Evolutionary conservation across 2,797 vertebrate species (phyloP), one percentile per base, ranked within the genome.

Genomic region (Danio albolineatus): DNA sequence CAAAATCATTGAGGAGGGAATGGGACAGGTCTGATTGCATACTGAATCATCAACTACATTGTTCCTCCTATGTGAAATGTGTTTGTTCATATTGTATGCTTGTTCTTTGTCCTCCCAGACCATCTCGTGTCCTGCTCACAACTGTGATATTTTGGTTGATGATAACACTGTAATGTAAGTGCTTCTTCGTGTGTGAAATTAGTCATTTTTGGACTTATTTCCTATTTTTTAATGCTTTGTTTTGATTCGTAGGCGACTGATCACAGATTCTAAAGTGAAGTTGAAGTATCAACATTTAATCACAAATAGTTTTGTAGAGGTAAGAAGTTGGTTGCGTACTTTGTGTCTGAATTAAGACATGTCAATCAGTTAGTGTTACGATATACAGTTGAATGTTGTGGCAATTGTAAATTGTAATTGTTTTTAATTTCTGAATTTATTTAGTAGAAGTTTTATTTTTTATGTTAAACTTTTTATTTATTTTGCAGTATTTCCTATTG

Each of bases 251-350:
- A 99, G 98, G 98, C 95, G 97, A 87, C 93, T 99, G 93, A 99
- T 99, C 92, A 98, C 97, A 94, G 98, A 99, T 95, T 98, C 98
- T 85, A 99, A 99, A 95, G 98, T 99, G 92, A 99, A 99, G 93
- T 97, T 98, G 96, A 99, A 99, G 95, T 99, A 99, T 96, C 98
- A 99, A 92, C 98, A 99, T 98, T 96, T 99, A 97, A 99, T 99
- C 93, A 99, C 98, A 69, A 99, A 99, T 97, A 99, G 98, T 95
- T 99, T 99, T 97, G 98, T 99, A 96, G 98, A 99, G 98, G 98
- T 99, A 93, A 97, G 97, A 90, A 4, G 71, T 67, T 54, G 38
- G 8, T 53, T 64, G 13, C 60, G 10, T 41, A 14, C 41, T 41
- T 7, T 51, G 16, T n/a, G 16, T 39, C 9, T 73, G 21, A 46